These are phyloP conservation scores for Laterallus jamaicensis DNA, from an alignment of 2,113 vertebrate species.

Conservation along the genomic window DNA sequence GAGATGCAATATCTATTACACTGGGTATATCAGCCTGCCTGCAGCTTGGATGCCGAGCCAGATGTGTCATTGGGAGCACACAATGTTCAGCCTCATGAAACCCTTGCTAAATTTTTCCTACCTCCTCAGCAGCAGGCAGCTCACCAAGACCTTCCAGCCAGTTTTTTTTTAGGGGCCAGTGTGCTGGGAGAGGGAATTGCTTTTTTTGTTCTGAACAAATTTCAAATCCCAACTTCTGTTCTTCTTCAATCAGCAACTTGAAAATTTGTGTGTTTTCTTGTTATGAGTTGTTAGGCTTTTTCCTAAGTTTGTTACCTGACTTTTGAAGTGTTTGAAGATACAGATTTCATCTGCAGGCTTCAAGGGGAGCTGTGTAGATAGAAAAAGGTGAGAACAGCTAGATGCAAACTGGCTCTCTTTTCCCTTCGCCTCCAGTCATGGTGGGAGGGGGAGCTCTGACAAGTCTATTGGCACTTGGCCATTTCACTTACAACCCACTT, in stretches of 20 bases:
- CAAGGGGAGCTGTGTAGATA: not conserved
- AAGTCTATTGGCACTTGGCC: not conserved
- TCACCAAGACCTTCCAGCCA: not conserved
- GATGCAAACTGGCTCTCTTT: not conserved
- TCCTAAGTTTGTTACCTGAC: not conserved
- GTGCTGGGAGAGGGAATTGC: not conserved
- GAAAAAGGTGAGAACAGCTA: not conserved
- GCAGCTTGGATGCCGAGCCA: constrained; percentile 4
- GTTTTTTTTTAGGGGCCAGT: not conserved
- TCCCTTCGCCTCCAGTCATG: rapidly evolving
- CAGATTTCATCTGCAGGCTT: not conserved
- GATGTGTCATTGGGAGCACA: not conserved
- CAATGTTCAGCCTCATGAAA: not conserved
- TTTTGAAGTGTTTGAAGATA: not conserved
- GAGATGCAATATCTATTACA: not conserved
- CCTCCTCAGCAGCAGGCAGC: not conserved
- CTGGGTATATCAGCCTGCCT: constrained; percentile 26
- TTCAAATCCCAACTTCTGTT: not conserved
- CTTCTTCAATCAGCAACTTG: not conserved
- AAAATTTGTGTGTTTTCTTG: not conserved
- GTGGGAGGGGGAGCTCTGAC: not conserved
- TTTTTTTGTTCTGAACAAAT: not conserved
- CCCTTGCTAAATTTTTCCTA: not conserved
- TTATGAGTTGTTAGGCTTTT: not conserved
- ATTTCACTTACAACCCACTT: not conserved